Conservation (phyloP, 1,140 invertebrate species). For the Pristionchus pacificus region DNA sequence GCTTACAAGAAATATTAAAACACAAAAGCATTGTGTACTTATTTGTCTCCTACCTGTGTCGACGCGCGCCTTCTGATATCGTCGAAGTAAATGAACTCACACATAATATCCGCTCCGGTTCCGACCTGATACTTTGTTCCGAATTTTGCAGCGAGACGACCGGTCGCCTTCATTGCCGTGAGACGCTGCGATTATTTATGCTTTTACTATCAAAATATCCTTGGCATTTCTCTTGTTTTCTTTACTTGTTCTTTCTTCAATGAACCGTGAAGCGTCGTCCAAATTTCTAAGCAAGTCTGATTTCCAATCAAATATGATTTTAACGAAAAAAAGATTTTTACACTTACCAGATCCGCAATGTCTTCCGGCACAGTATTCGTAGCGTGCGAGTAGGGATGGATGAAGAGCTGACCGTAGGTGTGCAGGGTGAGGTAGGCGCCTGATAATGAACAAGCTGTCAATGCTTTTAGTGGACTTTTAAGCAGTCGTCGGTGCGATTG, state of each 20-base stretch:
- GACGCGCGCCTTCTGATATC: too few species aligned
- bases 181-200: constrained; percentile 22
- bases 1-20: too few species aligned
- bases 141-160: constrained; percentile 35
- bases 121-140: constrained; percentile 47
- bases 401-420: constrained; percentile 48
- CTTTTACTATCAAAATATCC: background rate
- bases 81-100: constrained; percentile 36
- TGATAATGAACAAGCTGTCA: too few species aligned
- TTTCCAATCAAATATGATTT: too few species aligned
- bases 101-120: constrained; percentile 43
- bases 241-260: too few species aligned
- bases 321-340: constrained; percentile 20
- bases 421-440: constrained; percentile 49
- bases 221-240: too few species aligned
- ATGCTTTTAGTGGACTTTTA: too few species aligned
- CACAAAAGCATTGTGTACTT: too few species aligned
- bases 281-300: too few species aligned
- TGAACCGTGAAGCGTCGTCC: too few species aligned
- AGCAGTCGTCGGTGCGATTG: too few species aligned
- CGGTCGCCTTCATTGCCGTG: constrained; percentile 42
- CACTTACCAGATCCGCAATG: constrained; percentile 36
- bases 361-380: constrained; percentile 39
- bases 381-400: constrained; percentile 45
- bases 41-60: too few species aligned